Evolutionary conservation across 30 jellyfish, hydroid and myxozoan species (phyloP), one percentile per base, ranked within the genome.

Genomic region (Aurelia aurita): DNA sequence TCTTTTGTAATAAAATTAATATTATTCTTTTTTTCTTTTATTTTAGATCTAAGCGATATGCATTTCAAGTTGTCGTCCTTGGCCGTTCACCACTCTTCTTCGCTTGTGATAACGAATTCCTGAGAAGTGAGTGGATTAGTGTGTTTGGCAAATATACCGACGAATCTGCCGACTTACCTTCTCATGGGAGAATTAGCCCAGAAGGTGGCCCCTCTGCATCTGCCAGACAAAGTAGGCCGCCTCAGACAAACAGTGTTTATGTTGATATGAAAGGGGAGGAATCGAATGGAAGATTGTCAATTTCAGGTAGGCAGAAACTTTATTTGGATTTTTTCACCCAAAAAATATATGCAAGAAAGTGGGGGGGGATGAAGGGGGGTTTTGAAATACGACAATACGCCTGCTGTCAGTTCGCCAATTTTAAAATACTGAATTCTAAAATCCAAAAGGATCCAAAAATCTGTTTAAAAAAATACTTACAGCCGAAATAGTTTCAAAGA

Each of bases 41-140:
- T 15, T 32, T 9, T 34, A 74, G 85, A 62, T 91, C 98, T 26
- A 69, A 91, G 54, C 96, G 72, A 31, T 91, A 58, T 65, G 98
- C 98, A 20, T 91, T 91, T 54, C 96, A 91, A 80, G 96, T 91
- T 5, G 96, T 91, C 21, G 83, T 80, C 13, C 64, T 69, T 45
- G 96, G 85, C 45, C 86, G 87, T 15, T 76, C 90, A 3, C 90
- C 96, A 0, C 72, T 91, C n/a, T 53, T 91, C 58, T 69, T 91
- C n/a, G 98, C 96, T 35, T 91, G 98, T 49, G 98, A 91, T 55
- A 91, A 91, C 55, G 88, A 91, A 62, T 46, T 77, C 46, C 72
- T 91, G 72, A 63, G 87, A 39, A 59, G 51, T n/a, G 98, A 91
- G 65, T 91, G 98, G 98, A 84, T 85, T 8, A 69, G 59, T 15